Evolutionary conservation across 2,113 vertebrate species (phyloP).

Genomic region (Anoura caudifer): DNA sequence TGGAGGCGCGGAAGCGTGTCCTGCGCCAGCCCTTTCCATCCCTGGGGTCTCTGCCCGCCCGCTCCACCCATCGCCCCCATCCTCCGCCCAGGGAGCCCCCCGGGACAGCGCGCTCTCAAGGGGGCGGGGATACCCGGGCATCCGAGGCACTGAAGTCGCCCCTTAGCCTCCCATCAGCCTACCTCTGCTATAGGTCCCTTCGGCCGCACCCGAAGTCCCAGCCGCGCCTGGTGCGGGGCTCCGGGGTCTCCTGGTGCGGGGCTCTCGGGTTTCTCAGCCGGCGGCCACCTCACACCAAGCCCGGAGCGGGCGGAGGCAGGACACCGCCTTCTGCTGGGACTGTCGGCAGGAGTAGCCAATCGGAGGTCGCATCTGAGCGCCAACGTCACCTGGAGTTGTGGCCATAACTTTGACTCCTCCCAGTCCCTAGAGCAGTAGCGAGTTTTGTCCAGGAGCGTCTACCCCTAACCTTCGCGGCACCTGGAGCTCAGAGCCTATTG

Average conservation of each 20-base stretch:
- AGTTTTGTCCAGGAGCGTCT: not conserved
- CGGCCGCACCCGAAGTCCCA: not conserved
- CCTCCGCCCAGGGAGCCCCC: not conserved
- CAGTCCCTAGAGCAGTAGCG: not conserved
- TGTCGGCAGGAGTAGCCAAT: slow-evolving; percentile 67
- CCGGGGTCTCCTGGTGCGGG: not conserved
- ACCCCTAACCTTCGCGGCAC: not conserved
- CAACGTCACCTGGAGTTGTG: slow-evolving; percentile 34
- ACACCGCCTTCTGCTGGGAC: slow-evolving; percentile 48
- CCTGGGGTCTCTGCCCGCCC: not conserved
- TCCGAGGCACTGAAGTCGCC: not conserved
- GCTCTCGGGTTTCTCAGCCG: not conserved
- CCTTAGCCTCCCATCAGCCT: slow-evolving; percentile 6
- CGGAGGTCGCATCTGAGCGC: not conserved
- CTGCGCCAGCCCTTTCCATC: not conserved
- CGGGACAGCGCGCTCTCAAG: not conserved
- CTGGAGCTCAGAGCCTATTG: not conserved
- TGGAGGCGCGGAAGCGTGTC: not conserved
- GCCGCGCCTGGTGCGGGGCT: not conserved
- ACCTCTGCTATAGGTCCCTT: slow-evolving; percentile 4
- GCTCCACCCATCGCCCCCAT: not conserved
- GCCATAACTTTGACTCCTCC: slow-evolving; percentile 7
- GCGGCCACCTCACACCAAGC: not conserved
- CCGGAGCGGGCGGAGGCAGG: not conserved
- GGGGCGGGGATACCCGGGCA: not conserved